These are phyloP conservation scores for Sarcophaga rosellei DNA, from an alignment of 2,888 invertebrate species.

Conservation along the genomic window DNA sequence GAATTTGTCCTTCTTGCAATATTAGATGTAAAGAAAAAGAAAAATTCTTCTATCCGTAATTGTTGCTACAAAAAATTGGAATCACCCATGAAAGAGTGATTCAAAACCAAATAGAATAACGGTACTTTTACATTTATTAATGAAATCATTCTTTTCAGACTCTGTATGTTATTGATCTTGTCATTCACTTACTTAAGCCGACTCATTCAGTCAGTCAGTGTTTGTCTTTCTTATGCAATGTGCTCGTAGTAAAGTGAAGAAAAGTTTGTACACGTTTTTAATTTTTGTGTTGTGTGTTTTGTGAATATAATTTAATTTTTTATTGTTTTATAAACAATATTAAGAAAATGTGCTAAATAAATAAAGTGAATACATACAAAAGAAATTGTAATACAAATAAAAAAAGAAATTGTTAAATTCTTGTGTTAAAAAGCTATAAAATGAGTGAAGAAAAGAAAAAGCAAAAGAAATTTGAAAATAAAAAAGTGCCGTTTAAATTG, in stretches of 20 bases:
- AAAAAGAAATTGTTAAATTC: neutral
- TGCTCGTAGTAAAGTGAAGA: neutral
- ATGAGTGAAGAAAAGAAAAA: neutral
- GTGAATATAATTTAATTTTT: neutral
- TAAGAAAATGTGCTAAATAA: neutral
- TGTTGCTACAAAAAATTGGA: too few species aligned
- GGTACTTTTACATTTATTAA: too few species aligned
- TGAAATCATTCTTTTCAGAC: neutral
- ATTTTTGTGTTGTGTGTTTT: neutral
- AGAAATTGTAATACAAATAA: too few species aligned
- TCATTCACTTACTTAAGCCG: neutral
- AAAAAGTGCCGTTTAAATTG: neutral
- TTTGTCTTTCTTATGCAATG: neutral
- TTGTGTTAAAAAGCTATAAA: neutral
- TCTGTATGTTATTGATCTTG: neutral
- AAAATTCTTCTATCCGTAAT: too few species aligned
- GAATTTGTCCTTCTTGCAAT: neutral
- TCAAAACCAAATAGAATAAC: too few species aligned
- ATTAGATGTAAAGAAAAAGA: neutral
- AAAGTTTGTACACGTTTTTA: neutral
- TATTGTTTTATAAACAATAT: neutral
- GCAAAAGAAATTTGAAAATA: neutral
- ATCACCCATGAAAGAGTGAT: too few species aligned
- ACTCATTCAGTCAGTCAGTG: neutral
- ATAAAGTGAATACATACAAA: neutral